These are phyloP conservation scores for Monoplex corrugatus DNA, from an alignment of 2,888 invertebrate species.

Conservation along the genomic window DNA sequence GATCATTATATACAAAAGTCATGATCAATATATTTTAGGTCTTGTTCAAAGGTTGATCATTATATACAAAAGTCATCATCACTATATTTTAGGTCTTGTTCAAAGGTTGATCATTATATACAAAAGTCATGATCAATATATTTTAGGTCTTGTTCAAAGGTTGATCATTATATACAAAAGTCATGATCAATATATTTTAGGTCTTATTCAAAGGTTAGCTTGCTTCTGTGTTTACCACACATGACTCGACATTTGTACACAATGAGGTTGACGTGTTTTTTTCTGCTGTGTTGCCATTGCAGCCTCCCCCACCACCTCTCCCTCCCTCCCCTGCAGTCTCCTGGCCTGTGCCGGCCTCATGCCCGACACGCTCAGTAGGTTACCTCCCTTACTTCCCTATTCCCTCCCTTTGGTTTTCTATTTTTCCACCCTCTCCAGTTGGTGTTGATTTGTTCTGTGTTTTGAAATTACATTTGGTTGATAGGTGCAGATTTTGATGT, in stretches of 20 bases:
- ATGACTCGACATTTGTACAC: not conserved
- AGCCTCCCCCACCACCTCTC: slow-evolving; percentile 58
- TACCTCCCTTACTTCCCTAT: slow-evolving; percentile 29
- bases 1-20: no score
- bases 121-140: no score
- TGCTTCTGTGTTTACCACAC: no score
- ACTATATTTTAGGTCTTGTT: no score
- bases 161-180: no score
- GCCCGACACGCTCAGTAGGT: slow-evolving; percentile 73
- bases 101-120: no score
- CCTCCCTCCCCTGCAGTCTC: slow-evolving; percentile 69
- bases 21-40: no score
- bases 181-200: no score
- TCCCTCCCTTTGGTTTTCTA: not conserved
- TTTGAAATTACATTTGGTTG: not conserved
- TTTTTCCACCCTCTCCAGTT: not conserved
- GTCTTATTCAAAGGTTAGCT: no score
- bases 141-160: no score
- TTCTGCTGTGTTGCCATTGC: slow-evolving; percentile 47
- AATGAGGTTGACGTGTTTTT: not conserved
- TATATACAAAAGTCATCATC: no score
- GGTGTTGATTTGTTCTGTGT: not conserved
- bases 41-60: no score
- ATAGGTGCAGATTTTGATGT: not conserved
- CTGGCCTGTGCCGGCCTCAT: slow-evolving; percentile 75